Evolutionary conservation across 2,797 vertebrate genomes (phyloP).

Genomic region (Heterohyrax brucei): DNA sequence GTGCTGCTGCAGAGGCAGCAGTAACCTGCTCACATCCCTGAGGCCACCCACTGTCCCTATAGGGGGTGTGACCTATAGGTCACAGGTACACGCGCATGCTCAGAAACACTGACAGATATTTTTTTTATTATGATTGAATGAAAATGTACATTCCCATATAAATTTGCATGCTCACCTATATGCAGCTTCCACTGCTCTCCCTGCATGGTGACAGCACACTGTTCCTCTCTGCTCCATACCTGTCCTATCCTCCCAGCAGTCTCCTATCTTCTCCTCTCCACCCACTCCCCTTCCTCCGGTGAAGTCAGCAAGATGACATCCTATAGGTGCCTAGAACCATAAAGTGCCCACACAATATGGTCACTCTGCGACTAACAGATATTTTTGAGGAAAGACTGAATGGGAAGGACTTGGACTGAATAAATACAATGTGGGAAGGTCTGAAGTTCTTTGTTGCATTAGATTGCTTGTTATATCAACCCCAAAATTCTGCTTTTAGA

Average conservation of each 20-base stretch:
- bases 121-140: not conserved
- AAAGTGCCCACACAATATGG: too few species aligned
- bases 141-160: too few species aligned
- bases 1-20: not conserved
- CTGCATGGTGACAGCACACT: too few species aligned
- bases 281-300: too few species aligned
- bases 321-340: too few species aligned
- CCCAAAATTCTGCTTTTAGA: conserved; percentile 52
- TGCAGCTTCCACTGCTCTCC: too few species aligned
- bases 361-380: too few species aligned
- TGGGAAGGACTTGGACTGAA: not conserved
- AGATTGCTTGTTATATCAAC: conserved; percentile 45
- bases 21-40: not conserved
- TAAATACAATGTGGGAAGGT: not conserved
- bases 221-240: too few species aligned
- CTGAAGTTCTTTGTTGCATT: not conserved
- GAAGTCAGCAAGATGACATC: too few species aligned
- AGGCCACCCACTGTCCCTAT: not conserved
- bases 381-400: not conserved
- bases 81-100: not conserved
- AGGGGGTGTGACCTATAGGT: not conserved
- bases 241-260: too few species aligned
- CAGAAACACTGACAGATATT: conserved; percentile 3
- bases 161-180: too few species aligned
- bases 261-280: too few species aligned